These are phyloP conservation scores for Lethenteron reissneri DNA, from an alignment of 2,113 vertebrate genomes.

Conservation along the genomic window DNA sequence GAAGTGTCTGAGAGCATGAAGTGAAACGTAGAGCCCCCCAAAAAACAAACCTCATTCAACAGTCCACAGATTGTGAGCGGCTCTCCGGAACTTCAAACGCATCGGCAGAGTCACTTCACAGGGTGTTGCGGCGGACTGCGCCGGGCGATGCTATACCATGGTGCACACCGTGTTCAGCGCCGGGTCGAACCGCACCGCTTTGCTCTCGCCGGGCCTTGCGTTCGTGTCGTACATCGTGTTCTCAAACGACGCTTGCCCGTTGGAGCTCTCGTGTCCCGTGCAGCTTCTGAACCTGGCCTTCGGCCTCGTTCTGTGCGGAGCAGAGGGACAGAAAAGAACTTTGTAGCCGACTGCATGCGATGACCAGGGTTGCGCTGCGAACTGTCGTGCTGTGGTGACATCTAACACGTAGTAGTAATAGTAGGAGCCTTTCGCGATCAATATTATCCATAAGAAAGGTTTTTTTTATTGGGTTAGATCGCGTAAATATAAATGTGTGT, in stretches of 20 bases:
- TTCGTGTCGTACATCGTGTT: conserved; percentile 97
- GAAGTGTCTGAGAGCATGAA: neutral
- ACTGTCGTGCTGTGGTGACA: no score
- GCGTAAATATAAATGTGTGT: no score
- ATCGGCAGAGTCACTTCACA: neutral
- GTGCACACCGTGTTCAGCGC: conserved; percentile 98
- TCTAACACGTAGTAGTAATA: no score
- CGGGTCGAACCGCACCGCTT: conserved; percentile 73
- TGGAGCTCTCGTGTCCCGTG: conserved; percentile 80
- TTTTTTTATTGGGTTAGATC: no score
- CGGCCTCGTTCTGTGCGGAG: conserved; percentile 57
- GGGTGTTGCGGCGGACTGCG: neutral
- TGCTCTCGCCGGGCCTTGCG: conserved; percentile 78
- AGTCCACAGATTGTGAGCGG: neutral
- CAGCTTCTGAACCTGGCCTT: conserved; percentile 93
- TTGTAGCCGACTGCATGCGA: no score
- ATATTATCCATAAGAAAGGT: no score
- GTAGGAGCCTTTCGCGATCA: no score
- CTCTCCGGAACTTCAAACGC: neutral
- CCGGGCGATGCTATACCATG: conserved; percentile 51
- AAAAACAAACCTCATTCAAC: neutral
- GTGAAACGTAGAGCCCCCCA: neutral
- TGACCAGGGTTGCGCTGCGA: no score
- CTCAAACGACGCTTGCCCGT: conserved; percentile 73
- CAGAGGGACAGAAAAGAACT: neutral